Percentiles rank a stretch among this genome's conserved stretches.
phyloP scores from a whole-genome alignment of 2,113 vertebrate genomes.

The Anolis sagrei region DNA sequence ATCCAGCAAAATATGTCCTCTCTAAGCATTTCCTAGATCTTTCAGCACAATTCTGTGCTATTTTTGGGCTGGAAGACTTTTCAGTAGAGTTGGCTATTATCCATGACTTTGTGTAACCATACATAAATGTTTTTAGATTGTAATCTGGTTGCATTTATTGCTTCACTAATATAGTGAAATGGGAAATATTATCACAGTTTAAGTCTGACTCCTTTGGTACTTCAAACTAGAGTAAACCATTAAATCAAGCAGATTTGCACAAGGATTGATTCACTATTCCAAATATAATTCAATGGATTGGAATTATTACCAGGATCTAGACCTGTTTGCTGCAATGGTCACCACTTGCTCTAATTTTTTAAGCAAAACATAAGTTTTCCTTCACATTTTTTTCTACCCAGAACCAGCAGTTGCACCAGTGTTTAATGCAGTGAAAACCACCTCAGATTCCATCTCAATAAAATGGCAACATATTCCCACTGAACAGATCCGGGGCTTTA shows the following conservation, averaged over 20 bases:
- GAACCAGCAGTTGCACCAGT: constrained; percentile 77
- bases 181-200: background rate
- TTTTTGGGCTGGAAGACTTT: no score
- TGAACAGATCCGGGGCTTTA: constrained; percentile 77
- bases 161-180: background rate
- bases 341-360: background rate
- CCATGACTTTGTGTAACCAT: no score
- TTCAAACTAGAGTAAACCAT: no score
- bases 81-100: no score
- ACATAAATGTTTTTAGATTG: background rate
- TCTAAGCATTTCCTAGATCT: no score
- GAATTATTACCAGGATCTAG: no score
- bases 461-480: constrained; percentile 81
- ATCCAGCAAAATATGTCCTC: no score
- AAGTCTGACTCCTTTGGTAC: no score
- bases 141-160: background rate
- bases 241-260: no score
- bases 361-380: background rate
- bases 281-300: no score
- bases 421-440: constrained; percentile 78
- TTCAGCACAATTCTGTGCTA: no score
- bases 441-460: constrained; percentile 79
- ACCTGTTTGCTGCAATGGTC: background rate
- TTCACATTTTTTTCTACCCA: constrained; percentile 41
- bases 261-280: no score